Base-by-base conservation (phyloP, 2,797 vertebrate genomes). In the Lithobates sylvaticus region DNA sequence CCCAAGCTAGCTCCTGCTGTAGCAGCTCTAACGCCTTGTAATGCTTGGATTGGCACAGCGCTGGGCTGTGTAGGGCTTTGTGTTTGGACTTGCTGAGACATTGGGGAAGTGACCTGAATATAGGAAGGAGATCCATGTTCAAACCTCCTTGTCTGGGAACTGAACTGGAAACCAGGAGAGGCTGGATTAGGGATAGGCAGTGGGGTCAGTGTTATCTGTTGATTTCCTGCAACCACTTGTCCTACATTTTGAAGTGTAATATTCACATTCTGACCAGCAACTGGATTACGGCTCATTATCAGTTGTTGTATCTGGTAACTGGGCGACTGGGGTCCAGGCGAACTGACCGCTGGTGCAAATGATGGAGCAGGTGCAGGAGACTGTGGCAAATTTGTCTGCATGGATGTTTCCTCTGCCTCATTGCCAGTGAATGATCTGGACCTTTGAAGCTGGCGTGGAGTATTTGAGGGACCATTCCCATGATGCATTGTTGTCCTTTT, bases 1-100 rank as follows among this genome's bases (percentile, higher is more conserved):
- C 96, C 94, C 92, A 99, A 89, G 23, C 96, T 92, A 0, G 97
- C 84, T 3, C 94, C 92, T 0, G 97, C 95, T 1, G 96, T 95
- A 10, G 95, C 96, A 0, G 97, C 93, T 76, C 98, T 94, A 23
- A 98, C 96, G 0, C 72, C 94, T 64, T 96, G 97, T 74, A 98
- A 88, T 1, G 94, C 76, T 12, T 94, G 94, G 71, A 94, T 90
- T 0, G 98, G 92, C 78, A 97, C 95, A 0, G 97, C 96, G 90
- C 92, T 98, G 13, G 98, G 97, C 90, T 98, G 98, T 0, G 97
- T 99, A 71, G 98, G 98, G 90, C 98, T 99, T 86, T 99, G 98
- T 1, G 97, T 97, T 91, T 98, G 98, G 61, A 98, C 95, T 36
- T 97, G 93, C 42, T 98, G 97, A 8, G 97, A 95, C 84, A 99